Base-by-base conservation (phyloP, 1,140 invertebrate genomes). In the Yoshiicerus persimilis region DNA sequence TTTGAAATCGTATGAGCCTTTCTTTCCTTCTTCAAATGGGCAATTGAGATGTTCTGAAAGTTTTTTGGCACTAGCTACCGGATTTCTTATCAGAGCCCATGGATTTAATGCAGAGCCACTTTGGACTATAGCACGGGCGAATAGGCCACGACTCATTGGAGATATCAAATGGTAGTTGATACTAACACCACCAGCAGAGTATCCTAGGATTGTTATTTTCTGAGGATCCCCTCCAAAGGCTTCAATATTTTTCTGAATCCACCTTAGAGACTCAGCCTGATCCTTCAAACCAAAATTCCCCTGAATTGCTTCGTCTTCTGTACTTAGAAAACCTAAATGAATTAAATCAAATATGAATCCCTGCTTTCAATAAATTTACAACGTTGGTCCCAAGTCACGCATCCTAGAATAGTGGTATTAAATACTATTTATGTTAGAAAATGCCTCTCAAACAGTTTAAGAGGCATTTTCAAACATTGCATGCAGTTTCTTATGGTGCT, bases 251-350 rank as follows among this genome's bases (percentile, higher is more conserved):
- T 84, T 39, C 25, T 84, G 8, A n/a, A 99, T 94, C 97, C 98
- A 99, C 91, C 95, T 94, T 20, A 99, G 92, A 0, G 97, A 97
- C 95, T 96, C 95, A 0, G 96, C 94, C 93, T 98, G 97, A 93
- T 99, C 98, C 85, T 98, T 93, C 90, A 99, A 95, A 10, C 98
- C 98, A 93, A 98, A 99, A 93, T 99, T 99, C 16, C 98, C 98
- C 0, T 97, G 96, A 6, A 97, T 97, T 91, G 97, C 96, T 88
- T 96, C 95, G 93, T 99, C 98, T 1, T 94, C 96, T 1, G 98
- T 99, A 84, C 97, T 97, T 0, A 99, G 93, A 70, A 70, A 70
- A 13, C 64, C 64, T 70, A 11, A 0, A 70, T 16, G 39, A 36
- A 77, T 70, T n/a, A 66, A 66, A 66, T 66, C n/a, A n/a, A n/a